Base-by-base conservation (phyloP, 30 jellyfish, hydroid and myxozoan species). In the Cassiopea xamachana region DNA sequence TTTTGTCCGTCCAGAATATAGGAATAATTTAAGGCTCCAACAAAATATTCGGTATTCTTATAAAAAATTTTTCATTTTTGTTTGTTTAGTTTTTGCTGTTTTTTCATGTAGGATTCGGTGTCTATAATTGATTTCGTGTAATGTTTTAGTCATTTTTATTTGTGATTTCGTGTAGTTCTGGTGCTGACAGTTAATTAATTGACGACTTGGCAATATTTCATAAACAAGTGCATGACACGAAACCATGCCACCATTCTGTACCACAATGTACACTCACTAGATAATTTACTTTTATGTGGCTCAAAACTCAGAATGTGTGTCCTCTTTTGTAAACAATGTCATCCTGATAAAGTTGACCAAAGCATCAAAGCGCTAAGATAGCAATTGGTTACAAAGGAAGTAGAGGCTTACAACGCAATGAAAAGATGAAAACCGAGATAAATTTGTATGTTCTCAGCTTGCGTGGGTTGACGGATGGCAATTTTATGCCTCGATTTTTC, bases 241-340 rank as follows among this genome's bases (percentile, higher is more conserved):
- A 43, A 17, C 12, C 47, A 2, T 60, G 77, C 79, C 48, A n/a
- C 64, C 4, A 51, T 9, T 9, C 27, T 60, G 59, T 15, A 27
- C 87, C 78, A 45, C 89, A 80, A 19, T 47, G 89, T 60, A 80
- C 89, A 80, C 89, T 80, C 80, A 18, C 69, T 61, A 9, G 64
- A 51, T 51, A 51, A 51, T 51, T 51, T 51, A 51, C 9, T 19
- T 58, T n/a, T 39, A 62, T 16, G 51, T 82, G 90, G 80, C 68
- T 82, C 90, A 82, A 82, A 82, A 82, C 90, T 82, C 90, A 60
- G 27, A 82, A 27, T 82, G 90, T 82, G 90, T 82, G 90, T 82
- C 74, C 82, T 55, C 69, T 5, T 74, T 18, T 39, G 68, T 46
- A 17, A 27, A 50, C 68, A 47, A 48, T 27, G 49, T 51, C 46